These are phyloP conservation scores for Drosophila parthenogenetica DNA, from an alignment of 2,888 invertebrate genomes.

Conservation along the genomic window DNA sequence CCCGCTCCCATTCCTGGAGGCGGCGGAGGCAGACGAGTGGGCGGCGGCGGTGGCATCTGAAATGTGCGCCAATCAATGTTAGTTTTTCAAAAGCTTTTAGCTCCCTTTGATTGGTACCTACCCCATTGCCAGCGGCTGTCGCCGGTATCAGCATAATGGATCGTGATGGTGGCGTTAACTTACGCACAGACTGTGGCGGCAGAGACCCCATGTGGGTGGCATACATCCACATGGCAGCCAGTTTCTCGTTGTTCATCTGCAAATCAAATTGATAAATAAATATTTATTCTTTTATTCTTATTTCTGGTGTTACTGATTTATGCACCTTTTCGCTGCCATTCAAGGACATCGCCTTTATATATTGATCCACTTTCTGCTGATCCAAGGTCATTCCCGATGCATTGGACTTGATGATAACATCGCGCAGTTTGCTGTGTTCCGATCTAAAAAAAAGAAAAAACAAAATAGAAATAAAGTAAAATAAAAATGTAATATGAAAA, in stretches of 20 bases:
- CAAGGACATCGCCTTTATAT: constrained; percentile 83
- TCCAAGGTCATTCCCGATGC: constrained; percentile 72
- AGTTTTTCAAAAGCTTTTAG: no score
- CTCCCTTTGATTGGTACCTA: constrained; percentile 36
- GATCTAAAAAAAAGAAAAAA: constrained; percentile 49
- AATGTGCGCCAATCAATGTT: neutral
- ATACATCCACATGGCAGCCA: constrained; percentile 83
- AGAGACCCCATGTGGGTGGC: constrained; percentile 74
- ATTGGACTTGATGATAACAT: constrained; percentile 78
- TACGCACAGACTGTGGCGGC: constrained; percentile 56
- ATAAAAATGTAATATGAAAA: no score
- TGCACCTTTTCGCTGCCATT: constrained; percentile 76
- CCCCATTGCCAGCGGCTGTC: constrained; percentile 70
- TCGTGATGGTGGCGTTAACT: constrained; percentile 64
- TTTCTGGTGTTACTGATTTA: no score
- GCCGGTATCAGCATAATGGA: constrained; percentile 84
- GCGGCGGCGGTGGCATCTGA: constrained; percentile 70
- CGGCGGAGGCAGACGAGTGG: constrained; percentile 66
- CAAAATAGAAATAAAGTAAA: neutral
- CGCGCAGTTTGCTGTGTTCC: constrained; percentile 65
- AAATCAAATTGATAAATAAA: neutral
- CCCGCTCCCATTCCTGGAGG: constrained; percentile 68
- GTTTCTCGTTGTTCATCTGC: constrained; percentile 81
- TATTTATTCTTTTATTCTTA: no score
- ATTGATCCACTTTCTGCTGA: constrained; percentile 83